Conservation (phyloP, 2,113 vertebrate genomes). For the Anser cygnoides region DNA sequence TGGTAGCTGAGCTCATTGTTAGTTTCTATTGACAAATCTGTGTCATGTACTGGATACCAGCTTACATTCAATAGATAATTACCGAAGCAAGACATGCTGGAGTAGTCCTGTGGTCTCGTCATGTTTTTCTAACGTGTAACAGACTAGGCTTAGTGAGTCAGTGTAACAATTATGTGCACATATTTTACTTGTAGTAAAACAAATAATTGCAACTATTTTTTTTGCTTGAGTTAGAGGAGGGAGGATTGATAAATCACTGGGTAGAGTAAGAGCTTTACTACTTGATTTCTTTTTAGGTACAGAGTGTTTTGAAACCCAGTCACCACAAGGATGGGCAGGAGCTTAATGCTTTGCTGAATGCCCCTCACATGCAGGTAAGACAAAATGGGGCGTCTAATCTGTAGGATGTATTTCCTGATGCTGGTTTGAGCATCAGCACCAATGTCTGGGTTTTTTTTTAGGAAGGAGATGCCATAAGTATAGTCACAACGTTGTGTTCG, state of each 20-base stretch:
- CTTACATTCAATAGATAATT: not conserved
- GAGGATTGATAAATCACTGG: not conserved
- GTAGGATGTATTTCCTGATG: not conserved
- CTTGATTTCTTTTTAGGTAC: slow-evolving; percentile 81
- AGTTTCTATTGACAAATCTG: not conserved
- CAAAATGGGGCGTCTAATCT: not conserved
- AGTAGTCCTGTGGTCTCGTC: not conserved
- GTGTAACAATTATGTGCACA: not conserved
- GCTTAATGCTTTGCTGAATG: slow-evolving; percentile 87
- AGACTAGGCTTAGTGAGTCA: not conserved
- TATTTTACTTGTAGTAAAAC: not conserved
- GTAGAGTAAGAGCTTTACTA: not conserved
- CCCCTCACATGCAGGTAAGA: slow-evolving; percentile 91
- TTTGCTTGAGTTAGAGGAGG: not conserved
- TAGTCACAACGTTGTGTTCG: not conserved
- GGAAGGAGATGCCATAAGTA: not conserved
- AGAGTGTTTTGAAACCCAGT: slow-evolving; percentile 86
- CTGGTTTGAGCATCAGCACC: not conserved
- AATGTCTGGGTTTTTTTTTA: fast-evolving
- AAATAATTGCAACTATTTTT: not conserved
- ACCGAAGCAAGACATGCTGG: not conserved
- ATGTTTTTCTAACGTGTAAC: not conserved
- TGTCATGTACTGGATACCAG: not conserved
- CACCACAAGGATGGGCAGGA: slow-evolving; percentile 91
- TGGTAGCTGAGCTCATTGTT: not conserved